Base-by-base conservation (phyloP, 2,888 invertebrate species). In the Andrena chrysosceles region DNA sequence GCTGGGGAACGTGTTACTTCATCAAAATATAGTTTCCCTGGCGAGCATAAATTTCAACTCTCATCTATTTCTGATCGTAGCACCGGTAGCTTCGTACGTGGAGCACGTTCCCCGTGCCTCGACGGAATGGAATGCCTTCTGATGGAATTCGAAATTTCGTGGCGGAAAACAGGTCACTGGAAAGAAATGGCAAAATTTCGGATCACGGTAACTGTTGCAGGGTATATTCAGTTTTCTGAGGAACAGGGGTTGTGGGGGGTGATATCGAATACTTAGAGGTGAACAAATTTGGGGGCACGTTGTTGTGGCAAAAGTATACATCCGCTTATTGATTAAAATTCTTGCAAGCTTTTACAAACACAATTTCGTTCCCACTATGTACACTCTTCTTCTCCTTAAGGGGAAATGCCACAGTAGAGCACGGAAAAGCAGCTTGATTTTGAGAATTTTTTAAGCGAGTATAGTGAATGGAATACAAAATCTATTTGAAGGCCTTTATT, bases 21-120 rank as follows among this genome's bases (percentile, higher is more conserved):
- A 35, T 62, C 62, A 20, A 33, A 62, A 62, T 62, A 62, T 33
- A 62, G 62, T 62, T 62, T 62, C 33, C 33, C 35, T 3, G 33
- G 62, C 62, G 33, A 35, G 62, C 33, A 62, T 62, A 62, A 35
- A 62, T 62, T 62, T 10, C 62, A 4, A 33, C 20, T 20, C 20
- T 20, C 62, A 33, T 33, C 33, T 33, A 33, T 33, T 62, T 62
- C 33, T 33, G 62, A 20, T 59, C 10, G 20, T 20, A 62, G 62
- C 33, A 33, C 62, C 26, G 59, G 62, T 35, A 33, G 33, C 35
- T 35, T 62, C 33, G 62, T 62, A 62, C 16, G 20, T 60, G 33
- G 60, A n/a, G 62, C 62, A n/a, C 62, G 33, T 62, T 33, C n/a
- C 16, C 33, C 33, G 4, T 20, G 42, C 33, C 10, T 35, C 62